phyloP scores from a whole-genome alignment of 2,888 invertebrate genomes.

The Cantharis nigra region DNA sequence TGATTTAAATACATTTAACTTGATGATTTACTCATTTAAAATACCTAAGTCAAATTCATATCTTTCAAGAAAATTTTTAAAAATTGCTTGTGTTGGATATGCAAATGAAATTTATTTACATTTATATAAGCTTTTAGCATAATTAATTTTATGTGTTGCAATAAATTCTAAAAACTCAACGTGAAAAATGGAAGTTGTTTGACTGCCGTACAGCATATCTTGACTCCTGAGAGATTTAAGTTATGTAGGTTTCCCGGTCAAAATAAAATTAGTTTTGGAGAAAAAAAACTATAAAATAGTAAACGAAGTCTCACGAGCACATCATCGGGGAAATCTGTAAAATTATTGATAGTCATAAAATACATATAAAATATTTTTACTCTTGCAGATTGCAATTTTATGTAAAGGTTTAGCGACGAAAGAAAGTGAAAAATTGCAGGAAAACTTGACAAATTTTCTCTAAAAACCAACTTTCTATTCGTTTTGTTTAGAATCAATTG shows the following conservation, averaged over 20 bases:
- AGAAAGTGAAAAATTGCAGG: not conserved
- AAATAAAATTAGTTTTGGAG: not conserved
- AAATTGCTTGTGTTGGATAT: not conserved
- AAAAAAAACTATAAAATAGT: not conserved
- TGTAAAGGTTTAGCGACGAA: not conserved
- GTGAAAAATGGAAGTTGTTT: not conserved
- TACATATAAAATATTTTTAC: not conserved
- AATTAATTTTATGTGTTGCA: not conserved
- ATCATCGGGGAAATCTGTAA: too few relatives aligned
- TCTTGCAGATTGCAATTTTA: not conserved
- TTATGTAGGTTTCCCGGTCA: not conserved
- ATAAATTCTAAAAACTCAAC: not conserved
- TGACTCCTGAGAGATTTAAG: not conserved
- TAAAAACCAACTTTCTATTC: not conserved
- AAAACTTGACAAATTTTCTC: not conserved
- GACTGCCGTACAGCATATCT: not conserved
- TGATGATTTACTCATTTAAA: not conserved
- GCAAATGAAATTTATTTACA: not conserved
- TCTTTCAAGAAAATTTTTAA: not conserved
- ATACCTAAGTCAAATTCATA: not conserved
- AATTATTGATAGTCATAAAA: not conserved
- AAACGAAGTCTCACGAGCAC: not conserved
- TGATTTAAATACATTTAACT: not conserved
- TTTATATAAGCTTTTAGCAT: not conserved
- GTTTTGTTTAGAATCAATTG: not conserved